A percentile compares a stretch with the other conserved stretches of the same genome.
phyloP scores from a whole-genome alignment of 2,797 vertebrate genomes.

The Protosalanx chinensis region DNA sequence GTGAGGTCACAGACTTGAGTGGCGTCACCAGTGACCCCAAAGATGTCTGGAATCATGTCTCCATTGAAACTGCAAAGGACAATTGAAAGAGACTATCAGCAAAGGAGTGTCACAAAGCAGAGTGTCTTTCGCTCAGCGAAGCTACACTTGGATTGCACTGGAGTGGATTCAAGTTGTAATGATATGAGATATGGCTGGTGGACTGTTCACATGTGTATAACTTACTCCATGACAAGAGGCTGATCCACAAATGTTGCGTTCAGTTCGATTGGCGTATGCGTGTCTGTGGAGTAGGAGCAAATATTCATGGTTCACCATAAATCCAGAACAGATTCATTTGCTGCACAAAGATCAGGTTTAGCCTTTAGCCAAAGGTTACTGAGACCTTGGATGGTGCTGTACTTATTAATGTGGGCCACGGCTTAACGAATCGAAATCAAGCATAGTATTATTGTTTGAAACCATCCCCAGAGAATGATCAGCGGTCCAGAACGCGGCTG shows the following conservation, averaged over 20 bases:
- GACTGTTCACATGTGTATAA: slow-evolving; percentile 40
- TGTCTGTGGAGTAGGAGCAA: slow-evolving; percentile 2
- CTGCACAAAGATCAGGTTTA: neutral
- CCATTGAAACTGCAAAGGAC: slow-evolving; percentile 85
- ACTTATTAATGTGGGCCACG: neutral
- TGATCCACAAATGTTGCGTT: slow-evolving; percentile 86
- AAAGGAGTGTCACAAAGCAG: no score
- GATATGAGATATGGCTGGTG: neutral
- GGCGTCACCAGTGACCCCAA: slow-evolving; percentile 71
- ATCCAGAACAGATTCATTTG: neutral
- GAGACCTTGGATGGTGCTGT: neutral
- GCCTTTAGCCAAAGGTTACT: neutral
- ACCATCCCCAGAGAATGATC: neutral
- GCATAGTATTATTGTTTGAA: neutral
- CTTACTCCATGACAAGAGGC: slow-evolving; percentile 97
- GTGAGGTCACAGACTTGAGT: slow-evolving; percentile 78
- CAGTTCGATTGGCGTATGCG: slow-evolving; percentile 66
- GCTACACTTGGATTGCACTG: no score
- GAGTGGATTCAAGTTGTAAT: no score
- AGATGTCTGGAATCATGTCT: slow-evolving; percentile 93
- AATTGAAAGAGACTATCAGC: neutral
- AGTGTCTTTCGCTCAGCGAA: no score
- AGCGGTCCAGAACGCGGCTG: neutral
- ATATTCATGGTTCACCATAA: neutral
- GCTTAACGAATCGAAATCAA: no score